Evolutionary conservation across 2,888 invertebrate genomes (phyloP).

Genomic region (Tenthredo notha): DNA sequence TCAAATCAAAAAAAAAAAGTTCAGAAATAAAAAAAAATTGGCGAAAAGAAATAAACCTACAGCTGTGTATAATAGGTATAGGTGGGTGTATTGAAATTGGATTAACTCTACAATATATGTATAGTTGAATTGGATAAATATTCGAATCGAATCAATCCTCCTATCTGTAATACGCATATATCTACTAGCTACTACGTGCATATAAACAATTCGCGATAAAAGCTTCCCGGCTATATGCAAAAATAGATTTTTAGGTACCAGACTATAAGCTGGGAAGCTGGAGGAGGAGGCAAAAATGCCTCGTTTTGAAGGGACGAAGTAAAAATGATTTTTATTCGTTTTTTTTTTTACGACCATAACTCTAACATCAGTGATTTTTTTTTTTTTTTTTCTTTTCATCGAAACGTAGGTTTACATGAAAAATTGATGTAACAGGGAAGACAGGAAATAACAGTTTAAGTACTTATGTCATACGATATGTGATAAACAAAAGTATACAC

Average conservation of each 20-base stretch:
- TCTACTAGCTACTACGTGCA: not conserved
- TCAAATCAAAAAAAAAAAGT: not conserved
- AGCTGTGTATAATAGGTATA: not conserved
- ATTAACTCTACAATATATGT: not conserved
- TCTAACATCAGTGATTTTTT: not conserved
- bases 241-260: conserved; percentile 1
- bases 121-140: not conserved
- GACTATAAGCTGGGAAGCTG: not conserved
- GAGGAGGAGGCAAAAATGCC: not conserved
- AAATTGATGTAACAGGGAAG: not conserved
- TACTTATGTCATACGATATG: not conserved
- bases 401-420: not conserved
- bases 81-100: not conserved
- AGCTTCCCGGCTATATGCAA: not conserved
- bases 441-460: not conserved
- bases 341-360: not conserved
- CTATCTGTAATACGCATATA: not conserved
- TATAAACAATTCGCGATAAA: conserved; percentile 10
- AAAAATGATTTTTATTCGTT: not conserved
- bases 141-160: conserved; percentile 3
- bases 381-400: not conserved
- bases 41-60: not conserved
- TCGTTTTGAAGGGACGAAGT: not conserved
- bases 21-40: not conserved
- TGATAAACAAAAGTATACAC: not conserved